These are phyloP conservation scores for Stigmatopora argus DNA, from an alignment of 2,113 vertebrate genomes.

Conservation along the genomic window DNA sequence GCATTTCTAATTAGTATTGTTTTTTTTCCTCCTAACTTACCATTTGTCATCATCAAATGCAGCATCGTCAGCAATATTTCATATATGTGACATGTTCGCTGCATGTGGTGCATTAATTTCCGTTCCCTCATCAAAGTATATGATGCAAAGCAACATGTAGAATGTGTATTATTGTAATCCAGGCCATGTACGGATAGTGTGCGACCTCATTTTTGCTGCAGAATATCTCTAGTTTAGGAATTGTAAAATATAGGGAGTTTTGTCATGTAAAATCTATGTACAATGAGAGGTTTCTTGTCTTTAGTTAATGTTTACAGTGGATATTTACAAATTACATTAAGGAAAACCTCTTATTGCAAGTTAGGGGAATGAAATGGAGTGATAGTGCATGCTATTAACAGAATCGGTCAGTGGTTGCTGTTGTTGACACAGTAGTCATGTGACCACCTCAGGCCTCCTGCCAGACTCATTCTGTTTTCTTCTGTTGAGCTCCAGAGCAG, in stretches of 20 bases:
- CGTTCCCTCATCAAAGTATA: background rate
- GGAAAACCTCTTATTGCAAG: background rate
- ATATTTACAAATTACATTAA: background rate
- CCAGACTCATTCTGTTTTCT: slow-evolving; percentile 7
- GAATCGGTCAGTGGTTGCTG: slow-evolving; percentile 21
- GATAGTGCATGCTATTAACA: slow-evolving; percentile 12
- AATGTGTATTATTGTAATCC: background rate
- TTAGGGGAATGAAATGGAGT: background rate
- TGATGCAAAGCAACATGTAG: background rate
- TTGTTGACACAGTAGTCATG: slow-evolving; percentile 38
- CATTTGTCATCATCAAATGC: slow-evolving; percentile 9
- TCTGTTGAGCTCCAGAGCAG: slow-evolving; percentile 8
- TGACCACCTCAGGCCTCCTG: slow-evolving; percentile 28
- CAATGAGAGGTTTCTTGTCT: background rate
- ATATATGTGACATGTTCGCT: slow-evolving; percentile 13
- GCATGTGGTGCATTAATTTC: background rate
- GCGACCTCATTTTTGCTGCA: no score
- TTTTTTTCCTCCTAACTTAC: slow-evolving; percentile 16
- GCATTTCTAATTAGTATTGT: slow-evolving; percentile 2
- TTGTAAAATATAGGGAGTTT: no score
- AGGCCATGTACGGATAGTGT: background rate
- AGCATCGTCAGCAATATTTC: background rate
- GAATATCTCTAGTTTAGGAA: no score
- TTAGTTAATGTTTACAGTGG: background rate
- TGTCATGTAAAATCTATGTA: no score